These are phyloP conservation scores for Melinaea marsaeus DNA, from an alignment of 2,888 invertebrate species.

Conservation along the genomic window DNA sequence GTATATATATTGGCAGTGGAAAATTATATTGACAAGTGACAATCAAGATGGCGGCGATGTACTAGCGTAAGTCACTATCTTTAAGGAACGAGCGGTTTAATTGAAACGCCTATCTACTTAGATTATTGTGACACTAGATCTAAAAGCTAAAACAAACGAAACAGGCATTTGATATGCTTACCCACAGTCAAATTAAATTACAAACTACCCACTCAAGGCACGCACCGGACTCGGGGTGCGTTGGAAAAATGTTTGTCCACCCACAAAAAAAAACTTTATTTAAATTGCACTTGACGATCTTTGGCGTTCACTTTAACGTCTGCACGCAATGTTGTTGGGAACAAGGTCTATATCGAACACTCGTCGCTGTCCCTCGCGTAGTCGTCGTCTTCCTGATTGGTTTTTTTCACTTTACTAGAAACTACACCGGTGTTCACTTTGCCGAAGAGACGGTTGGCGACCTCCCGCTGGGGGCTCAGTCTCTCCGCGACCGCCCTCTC, in stretches of 20 bases:
- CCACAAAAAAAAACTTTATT: slow-evolving; percentile 36
- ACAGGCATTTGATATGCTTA: slow-evolving; percentile 51
- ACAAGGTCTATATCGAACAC: slow-evolving; percentile 76
- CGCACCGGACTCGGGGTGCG: slow-evolving; percentile 68
- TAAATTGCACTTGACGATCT: slow-evolving; percentile 55
- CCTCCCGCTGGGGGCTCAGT: slow-evolving; percentile 61
- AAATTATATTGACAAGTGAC: no score
- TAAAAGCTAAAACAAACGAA: slow-evolving; percentile 8
- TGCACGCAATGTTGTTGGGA: slow-evolving; percentile 38
- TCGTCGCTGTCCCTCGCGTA: slow-evolving; percentile 80
- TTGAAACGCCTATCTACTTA: slow-evolving; percentile 10
- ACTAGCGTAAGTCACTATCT: background rate
- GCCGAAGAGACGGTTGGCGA: slow-evolving; percentile 60
- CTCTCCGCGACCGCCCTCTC: slow-evolving; percentile 69
- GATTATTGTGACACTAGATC: slow-evolving; percentile 6
- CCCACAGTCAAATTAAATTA: slow-evolving; percentile 44
- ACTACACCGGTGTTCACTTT: slow-evolving; percentile 70
- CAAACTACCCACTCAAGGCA: slow-evolving; percentile 61
- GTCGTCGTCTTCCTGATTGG: slow-evolving; percentile 69
- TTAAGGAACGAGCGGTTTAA: slow-evolving; percentile 7
- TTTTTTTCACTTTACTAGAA: slow-evolving; percentile 57
- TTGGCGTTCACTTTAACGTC: slow-evolving; percentile 56
- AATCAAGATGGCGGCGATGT: background rate
- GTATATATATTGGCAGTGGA: slow-evolving; percentile 1
- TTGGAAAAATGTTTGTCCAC: slow-evolving; percentile 70